A percentile compares a stretch with the other conserved stretches of the same genome.
Conservation (phyloP, 92 coral and sea anemone genomes). For the Bergia puertoricense region DNA sequence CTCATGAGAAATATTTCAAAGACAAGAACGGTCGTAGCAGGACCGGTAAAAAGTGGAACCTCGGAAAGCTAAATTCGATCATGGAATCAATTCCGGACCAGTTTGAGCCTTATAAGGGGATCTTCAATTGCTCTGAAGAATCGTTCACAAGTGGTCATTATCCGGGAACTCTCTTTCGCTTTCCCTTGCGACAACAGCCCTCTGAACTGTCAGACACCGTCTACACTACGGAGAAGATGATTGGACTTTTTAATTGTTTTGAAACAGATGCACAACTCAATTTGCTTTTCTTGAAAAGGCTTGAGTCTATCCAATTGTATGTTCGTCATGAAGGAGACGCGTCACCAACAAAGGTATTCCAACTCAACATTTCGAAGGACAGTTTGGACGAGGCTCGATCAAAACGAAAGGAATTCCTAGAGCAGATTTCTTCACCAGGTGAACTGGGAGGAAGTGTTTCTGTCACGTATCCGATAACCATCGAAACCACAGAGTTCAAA, state of each 20-base stretch:
- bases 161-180: slow-evolving; percentile 79
- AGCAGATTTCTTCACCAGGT: slow-evolving; percentile 26
- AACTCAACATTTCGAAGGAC: slow-evolving; percentile 57
- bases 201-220: slow-evolving; percentile 64
- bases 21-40: slow-evolving; percentile 46
- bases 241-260: slow-evolving; percentile 57
- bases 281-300: slow-evolving; percentile 58
- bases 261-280: slow-evolving; percentile 57
- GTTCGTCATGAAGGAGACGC: slow-evolving; percentile 49
- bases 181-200: slow-evolving; percentile 64
- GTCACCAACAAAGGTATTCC: slow-evolving; percentile 52
- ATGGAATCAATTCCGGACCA: slow-evolving; percentile 60
- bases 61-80: slow-evolving; percentile 29
- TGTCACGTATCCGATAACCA: slow-evolving; percentile 55
- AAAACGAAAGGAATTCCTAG: slow-evolving; percentile 53
- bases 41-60: slow-evolving; percentile 65
- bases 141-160: slow-evolving; percentile 47
- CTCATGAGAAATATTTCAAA: slow-evolving; percentile 81
- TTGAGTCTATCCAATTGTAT: slow-evolving; percentile 61
- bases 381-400: slow-evolving; percentile 46
- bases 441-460: slow-evolving; percentile 50
- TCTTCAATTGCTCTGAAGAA: slow-evolving; percentile 55
- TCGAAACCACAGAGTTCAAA: slow-evolving; percentile 34
- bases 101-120: slow-evolving; percentile 72
- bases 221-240: slow-evolving; percentile 65